Base-by-base conservation (phyloP, 2,797 vertebrate species). In the Glyptemys insculpta region DNA sequence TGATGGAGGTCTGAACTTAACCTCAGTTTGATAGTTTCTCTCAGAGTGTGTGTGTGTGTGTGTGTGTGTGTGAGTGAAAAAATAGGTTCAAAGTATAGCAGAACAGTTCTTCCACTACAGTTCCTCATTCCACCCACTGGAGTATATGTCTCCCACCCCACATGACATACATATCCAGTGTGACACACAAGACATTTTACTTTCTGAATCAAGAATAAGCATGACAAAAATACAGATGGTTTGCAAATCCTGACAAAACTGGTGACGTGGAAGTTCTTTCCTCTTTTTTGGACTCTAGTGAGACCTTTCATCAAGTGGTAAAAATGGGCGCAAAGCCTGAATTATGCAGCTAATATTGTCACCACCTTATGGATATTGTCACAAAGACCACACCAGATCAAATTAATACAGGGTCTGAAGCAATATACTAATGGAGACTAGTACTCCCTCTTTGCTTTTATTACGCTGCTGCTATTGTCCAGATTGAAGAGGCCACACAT, bases 251-350 rank as follows among this genome's bases (percentile, higher is more conserved):
- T 79, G 47, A 44, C 41, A 81, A 84, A 79, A 2, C 7, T 57
- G 3, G 3, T 85, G 86, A 92, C 83, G 27, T 74, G 93, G 90
- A 89, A 95, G 31, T 3, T 3, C 25, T 37, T 93, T 94, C 57
- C 88, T 88, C 49, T 68, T 91, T 52, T 94, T 52, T 16, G 34
- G 47, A 50, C 5, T 84, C 62, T 49, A 80, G 54, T 89, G 79
- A 95, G 44, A 95, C 1, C 34, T 93, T 95, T 96, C 94, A 91
- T 41, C 34, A 90, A 88, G 27, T 44, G 86, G 37, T 37, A 62
- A 50, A 88, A 91, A 78, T 62, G 1, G 15, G 6, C 49, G 53
- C 3, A 95, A 93, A 82, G 91, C 54, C 56, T 85, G 49, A 9
- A 81, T 86, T 85, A 56, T 31, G 18, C 54, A 47, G 31, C 12